Evolutionary conservation across 2,888 invertebrate genomes (phyloP).

Genomic region (Caenorhabditis angaria): DNA sequence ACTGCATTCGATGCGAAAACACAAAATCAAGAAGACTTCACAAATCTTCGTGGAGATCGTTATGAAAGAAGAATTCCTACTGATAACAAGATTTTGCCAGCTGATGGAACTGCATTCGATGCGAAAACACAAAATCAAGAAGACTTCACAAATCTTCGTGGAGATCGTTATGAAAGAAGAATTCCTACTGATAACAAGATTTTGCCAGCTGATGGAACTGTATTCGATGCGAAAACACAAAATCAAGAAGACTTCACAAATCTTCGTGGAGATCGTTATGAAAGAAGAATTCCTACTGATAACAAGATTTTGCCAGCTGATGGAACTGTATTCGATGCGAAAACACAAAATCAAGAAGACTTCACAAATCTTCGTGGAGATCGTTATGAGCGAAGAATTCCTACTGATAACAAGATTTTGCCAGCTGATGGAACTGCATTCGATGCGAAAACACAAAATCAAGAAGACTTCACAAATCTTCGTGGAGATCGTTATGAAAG

Average conservation of each 20-base stretch:
- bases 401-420: neutral
- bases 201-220: neutral
- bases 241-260: constrained; percentile 6
- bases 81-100: neutral
- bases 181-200: constrained; percentile 4
- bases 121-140: neutral
- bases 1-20: neutral
- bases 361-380: constrained; percentile 3
- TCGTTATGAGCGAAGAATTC: neutral
- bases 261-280: constrained; percentile 5
- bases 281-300: neutral
- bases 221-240: constrained; percentile 1
- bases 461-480: constrained; percentile 6
- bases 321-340: neutral
- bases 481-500: neutral
- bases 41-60: constrained; percentile 4
- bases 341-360: constrained; percentile 3
- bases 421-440: neutral
- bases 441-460: constrained; percentile 1
- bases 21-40: constrained; percentile 6
- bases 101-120: neutral
- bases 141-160: constrained; percentile 1
- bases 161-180: neutral
- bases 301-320: neutral
- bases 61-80: neutral